These are phyloP conservation scores for Plemyria rubiginata DNA, from an alignment of 2,888 invertebrate genomes.

Conservation along the genomic window DNA sequence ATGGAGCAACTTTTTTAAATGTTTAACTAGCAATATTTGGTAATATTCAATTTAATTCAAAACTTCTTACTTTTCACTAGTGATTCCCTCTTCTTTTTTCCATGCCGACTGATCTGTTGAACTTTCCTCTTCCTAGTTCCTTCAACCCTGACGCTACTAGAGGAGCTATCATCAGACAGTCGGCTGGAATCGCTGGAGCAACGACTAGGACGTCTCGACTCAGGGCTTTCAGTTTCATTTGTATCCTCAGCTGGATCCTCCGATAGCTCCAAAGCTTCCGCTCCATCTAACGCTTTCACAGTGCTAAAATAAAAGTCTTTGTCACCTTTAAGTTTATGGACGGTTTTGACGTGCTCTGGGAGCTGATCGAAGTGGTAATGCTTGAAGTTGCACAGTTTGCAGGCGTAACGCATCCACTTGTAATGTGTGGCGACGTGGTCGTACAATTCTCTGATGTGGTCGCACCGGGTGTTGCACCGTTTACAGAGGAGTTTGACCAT, in stretches of 20 bases:
- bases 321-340: constrained; percentile 86
- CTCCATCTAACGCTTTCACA: constrained; percentile 74
- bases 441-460: constrained; percentile 79
- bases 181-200: constrained; percentile 79
- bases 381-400: constrained; percentile 89
- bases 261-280: constrained; percentile 68
- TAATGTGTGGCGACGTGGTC: constrained; percentile 88
- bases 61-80: constrained; percentile 53
- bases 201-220: constrained; percentile 72
- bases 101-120: constrained; percentile 28
- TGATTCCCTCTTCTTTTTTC: constrained; percentile 62
- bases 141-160: constrained; percentile 66
- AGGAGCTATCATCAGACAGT: constrained; percentile 76
- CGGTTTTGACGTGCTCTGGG: constrained; percentile 86
- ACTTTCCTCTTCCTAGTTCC: constrained; percentile 69
- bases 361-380: constrained; percentile 87
- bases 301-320: constrained; percentile 79
- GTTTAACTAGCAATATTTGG: too few species aligned
- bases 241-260: constrained; percentile 56
- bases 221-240: constrained; percentile 62
- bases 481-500: constrained; percentile 75
- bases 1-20: too few species aligned
- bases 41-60: constrained; percentile 5
- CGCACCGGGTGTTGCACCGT: constrained; percentile 79
- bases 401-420: constrained; percentile 90